These are phyloP conservation scores for Cryptocheilus praepositus DNA, from an alignment of 2,888 invertebrate species.

Conservation along the genomic window DNA sequence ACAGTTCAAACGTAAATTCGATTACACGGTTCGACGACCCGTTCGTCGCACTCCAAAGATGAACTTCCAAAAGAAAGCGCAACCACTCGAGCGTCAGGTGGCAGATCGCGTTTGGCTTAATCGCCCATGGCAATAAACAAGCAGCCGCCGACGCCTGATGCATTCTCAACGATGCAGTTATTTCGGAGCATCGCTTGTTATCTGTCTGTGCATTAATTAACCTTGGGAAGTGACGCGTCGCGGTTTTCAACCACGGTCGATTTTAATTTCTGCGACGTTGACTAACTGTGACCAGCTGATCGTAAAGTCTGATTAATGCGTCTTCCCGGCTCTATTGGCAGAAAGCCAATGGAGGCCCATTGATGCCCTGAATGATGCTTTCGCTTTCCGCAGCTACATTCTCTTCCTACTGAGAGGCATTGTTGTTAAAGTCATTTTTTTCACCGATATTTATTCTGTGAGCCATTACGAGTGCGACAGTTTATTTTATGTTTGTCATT, in stretches of 20 bases:
- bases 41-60: too few relatives aligned
- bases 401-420: slow-evolving; percentile 1
- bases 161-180: slow-evolving; percentile 21
- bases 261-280: slow-evolving; percentile 48
- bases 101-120: too few relatives aligned
- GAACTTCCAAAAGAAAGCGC: too few relatives aligned
- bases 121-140: neutral
- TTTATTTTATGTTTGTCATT: too few relatives aligned
- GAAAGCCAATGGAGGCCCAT: slow-evolving; percentile 45
- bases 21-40: too few relatives aligned
- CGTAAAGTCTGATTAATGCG: slow-evolving; percentile 44
- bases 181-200: slow-evolving; percentile 26
- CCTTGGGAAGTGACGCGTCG: slow-evolving; percentile 37
- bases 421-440: neutral
- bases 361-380: slow-evolving; percentile 28
- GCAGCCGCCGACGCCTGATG: too few relatives aligned
- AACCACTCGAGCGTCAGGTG: too few relatives aligned
- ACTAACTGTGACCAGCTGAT: slow-evolving; percentile 42
- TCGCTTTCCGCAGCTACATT: too few relatives aligned
- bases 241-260: slow-evolving; percentile 32
- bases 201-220: slow-evolving; percentile 43
- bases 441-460: too few relatives aligned
- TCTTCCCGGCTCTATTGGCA: slow-evolving; percentile 40
- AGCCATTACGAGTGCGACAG: too few relatives aligned
- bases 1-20: too few relatives aligned